A percentile compares a stretch with the other conserved stretches of the same genome.
These are phyloP conservation scores for Diploptera punctata DNA, from an alignment of 2,888 invertebrate species.

Conservation along the genomic window DNA sequence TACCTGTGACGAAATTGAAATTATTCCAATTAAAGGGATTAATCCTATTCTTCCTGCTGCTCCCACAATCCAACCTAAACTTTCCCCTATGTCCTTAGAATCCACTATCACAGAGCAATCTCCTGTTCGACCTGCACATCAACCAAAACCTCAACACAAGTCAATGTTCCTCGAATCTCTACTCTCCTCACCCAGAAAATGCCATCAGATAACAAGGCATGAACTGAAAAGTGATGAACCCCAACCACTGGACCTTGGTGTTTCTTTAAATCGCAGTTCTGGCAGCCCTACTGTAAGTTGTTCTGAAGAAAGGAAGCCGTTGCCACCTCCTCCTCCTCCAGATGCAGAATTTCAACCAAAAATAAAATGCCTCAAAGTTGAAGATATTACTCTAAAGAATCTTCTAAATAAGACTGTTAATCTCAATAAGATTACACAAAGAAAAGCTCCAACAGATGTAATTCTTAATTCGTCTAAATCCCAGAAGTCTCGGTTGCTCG, in stretches of 20 bases:
- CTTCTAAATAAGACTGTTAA: conserved; percentile 54
- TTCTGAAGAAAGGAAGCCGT: conserved; percentile 65
- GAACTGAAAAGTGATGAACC: conserved; percentile 51
- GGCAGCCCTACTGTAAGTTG: conserved; percentile 78
- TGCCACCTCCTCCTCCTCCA: neutral
- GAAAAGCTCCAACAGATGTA: conserved; percentile 55
- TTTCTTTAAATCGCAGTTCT: conserved; percentile 60
- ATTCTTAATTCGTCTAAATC: conserved; percentile 45
- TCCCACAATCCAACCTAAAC: neutral
- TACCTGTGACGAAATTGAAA: conserved; percentile 14
- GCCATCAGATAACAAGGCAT: conserved; percentile 55
- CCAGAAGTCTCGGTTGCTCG: conserved; percentile 54
- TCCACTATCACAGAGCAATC: conserved; percentile 8
- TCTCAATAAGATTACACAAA: conserved; percentile 52
- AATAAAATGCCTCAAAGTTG: conserved; percentile 60
- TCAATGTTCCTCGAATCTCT: conserved; percentile 63
- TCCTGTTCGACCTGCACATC: conserved; percentile 37
- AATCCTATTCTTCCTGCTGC: neutral
- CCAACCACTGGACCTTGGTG: conserved; percentile 74
- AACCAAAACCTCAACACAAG: conserved; percentile 34
- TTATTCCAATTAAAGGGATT: neutral
- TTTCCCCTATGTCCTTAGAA: neutral
- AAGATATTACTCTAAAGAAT: conserved; percentile 59
- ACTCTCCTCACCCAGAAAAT: conserved; percentile 60
- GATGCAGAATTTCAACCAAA: conserved; percentile 53